A percentile compares a stretch with the other conserved stretches of the same genome.
phyloP scores from a whole-genome alignment of 2,797 vertebrate genomes.

The Staurois parvus region DNA sequence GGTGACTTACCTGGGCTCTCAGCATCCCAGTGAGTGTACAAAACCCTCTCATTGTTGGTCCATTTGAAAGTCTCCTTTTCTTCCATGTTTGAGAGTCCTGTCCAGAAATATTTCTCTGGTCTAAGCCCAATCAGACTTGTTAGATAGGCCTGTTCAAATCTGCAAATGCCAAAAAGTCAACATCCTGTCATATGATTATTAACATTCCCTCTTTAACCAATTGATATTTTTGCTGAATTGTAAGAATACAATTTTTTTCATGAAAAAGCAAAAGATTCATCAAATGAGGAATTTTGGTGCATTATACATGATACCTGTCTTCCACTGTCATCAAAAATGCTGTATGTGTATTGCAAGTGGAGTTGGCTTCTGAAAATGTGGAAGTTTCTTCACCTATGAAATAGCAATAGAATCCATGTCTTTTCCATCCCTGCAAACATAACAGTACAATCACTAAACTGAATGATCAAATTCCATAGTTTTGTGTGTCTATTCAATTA shows the following conservation, averaged over 20 bases:
- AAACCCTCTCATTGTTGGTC: conserved; percentile 76
- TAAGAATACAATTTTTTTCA: too few relatives aligned
- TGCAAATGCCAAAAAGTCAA: conserved; percentile 68
- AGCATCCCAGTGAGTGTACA: conserved; percentile 92
- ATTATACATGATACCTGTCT: conserved; percentile 80
- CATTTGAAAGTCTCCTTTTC: conserved; percentile 82
- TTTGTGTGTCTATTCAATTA: neutral
- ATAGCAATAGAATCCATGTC: conserved; percentile 86
- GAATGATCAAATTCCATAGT: neutral
- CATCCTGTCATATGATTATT: neutral
- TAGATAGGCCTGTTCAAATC: conserved; percentile 93
- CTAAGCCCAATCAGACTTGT: conserved; percentile 90
- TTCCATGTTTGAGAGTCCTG: conserved; percentile 84
- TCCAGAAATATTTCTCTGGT: conserved; percentile 93
- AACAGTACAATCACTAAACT: neutral
- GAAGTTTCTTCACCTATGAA: conserved; percentile 80
- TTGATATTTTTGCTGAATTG: too few relatives aligned
- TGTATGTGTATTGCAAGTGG: conserved; percentile 75
- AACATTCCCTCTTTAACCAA: too few relatives aligned
- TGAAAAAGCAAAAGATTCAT: too few relatives aligned
- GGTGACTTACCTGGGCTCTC: conserved; percentile 88
- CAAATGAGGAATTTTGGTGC: neutral
- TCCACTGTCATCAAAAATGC: conserved; percentile 81
- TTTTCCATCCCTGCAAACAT: conserved; percentile 82
- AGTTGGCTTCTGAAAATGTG: conserved; percentile 84